Conservation (phyloP, 2,888 invertebrate species). For the Morpho deidamia region DNA sequence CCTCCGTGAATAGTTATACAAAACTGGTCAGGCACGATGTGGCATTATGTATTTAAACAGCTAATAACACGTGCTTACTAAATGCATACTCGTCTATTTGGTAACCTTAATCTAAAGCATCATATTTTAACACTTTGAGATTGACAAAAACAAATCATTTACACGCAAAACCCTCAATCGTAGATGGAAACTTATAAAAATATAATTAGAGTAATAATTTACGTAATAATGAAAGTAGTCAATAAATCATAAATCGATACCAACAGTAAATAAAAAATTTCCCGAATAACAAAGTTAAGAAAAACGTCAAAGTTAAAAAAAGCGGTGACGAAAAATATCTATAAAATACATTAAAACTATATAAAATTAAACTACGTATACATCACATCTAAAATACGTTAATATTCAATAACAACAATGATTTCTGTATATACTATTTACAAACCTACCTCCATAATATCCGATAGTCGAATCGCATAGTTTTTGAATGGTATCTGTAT, state of each 20-base stretch:
- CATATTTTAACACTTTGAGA: slow-evolving; percentile 14
- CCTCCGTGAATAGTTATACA: slow-evolving; percentile 35
- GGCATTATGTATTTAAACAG: slow-evolving; percentile 43
- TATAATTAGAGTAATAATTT: slow-evolving; percentile 1
- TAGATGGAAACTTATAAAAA: background rate
- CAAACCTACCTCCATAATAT: slow-evolving; percentile 38
- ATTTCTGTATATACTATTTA: slow-evolving; percentile 51
- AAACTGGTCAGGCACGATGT: slow-evolving; percentile 65
- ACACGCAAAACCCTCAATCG: background rate
- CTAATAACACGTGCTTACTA: slow-evolving; percentile 44
- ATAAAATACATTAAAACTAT: slow-evolving; percentile 46
- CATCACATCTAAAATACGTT: slow-evolving; percentile 60
- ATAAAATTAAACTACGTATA: slow-evolving; percentile 41
- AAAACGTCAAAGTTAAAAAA: slow-evolving; percentile 37
- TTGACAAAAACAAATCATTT: background rate
- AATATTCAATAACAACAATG: slow-evolving; percentile 66
- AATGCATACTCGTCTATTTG: slow-evolving; percentile 63
- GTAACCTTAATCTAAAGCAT: slow-evolving; percentile 56
- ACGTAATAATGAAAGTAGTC: slow-evolving; percentile 2
- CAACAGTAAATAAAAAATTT: slow-evolving; percentile 32
- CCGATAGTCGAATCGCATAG: slow-evolving; percentile 40
- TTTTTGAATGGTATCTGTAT: slow-evolving; percentile 43
- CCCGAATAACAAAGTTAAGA: slow-evolving; percentile 26
- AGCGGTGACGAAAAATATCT: slow-evolving; percentile 30
- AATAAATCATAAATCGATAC: slow-evolving; percentile 18